Evolutionary conservation across 2,113 vertebrate genomes (phyloP).

Genomic region (Oreochromis niloticus): DNA sequence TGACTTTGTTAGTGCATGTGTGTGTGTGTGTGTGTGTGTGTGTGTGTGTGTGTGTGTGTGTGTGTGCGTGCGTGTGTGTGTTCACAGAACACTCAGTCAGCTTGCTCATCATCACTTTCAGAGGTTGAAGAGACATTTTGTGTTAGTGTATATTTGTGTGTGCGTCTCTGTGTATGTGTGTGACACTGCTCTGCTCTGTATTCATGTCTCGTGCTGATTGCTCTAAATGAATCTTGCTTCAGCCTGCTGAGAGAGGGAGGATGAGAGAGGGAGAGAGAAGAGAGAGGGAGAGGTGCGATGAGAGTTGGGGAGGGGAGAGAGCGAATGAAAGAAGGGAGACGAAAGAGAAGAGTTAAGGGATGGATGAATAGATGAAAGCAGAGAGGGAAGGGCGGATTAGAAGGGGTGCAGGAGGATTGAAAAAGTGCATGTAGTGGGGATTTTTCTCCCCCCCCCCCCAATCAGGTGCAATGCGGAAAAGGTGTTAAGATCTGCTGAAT

Average conservation of each 20-base stretch:
- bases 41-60: neutral
- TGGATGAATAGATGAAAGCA: constrained; percentile 64
- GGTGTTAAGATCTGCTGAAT: constrained; percentile 71
- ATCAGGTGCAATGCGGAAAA: constrained; percentile 71
- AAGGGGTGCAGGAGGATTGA: constrained; percentile 52
- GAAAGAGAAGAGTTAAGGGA: constrained; percentile 24
- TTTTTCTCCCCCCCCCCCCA: constrained; percentile 23
- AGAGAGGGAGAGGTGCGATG: neutral
- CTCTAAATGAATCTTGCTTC: constrained; percentile 59
- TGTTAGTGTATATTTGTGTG: constrained; percentile 17
- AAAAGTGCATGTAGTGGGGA: constrained; percentile 61
- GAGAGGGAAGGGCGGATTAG: constrained; percentile 59
- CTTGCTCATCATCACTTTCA: constrained; percentile 50
- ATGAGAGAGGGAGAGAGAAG: neutral
- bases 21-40: neutral
- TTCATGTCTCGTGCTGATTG: constrained; percentile 65
- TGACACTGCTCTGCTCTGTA: constrained; percentile 59
- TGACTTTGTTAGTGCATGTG: neutral
- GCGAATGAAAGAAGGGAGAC: constrained; percentile 1
- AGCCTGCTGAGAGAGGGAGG: constrained; percentile 27
- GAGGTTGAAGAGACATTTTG: constrained; percentile 38
- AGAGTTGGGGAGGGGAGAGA: neutral
- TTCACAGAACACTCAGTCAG: neutral
- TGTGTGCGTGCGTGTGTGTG: neutral
- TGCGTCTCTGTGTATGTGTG: neutral